Conservation (phyloP, 1,140 invertebrate species). For the Oryzaephilus surinamensis region DNA sequence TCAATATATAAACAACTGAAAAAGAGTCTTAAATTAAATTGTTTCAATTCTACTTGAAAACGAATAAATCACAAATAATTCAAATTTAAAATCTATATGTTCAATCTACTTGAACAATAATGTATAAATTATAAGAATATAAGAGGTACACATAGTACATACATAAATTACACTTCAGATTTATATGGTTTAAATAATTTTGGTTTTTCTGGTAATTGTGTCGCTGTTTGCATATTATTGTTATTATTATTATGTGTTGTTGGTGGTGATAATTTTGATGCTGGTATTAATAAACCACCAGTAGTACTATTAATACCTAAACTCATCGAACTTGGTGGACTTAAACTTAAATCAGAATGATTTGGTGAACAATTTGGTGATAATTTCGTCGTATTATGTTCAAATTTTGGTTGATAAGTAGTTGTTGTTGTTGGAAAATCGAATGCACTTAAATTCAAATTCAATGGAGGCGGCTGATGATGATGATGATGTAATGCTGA, state of each 20-base stretch:
- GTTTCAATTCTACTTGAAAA: no score
- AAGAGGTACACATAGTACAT: no score
- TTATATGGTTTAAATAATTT: constrained; percentile 62
- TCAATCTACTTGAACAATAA: no score
- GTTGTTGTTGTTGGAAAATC: no score
- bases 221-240: no score
- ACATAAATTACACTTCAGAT: constrained; percentile 48
- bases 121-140: no score
- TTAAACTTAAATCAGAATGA: constrained; percentile 29
- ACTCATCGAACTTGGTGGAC: constrained; percentile 25
- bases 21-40: no score
- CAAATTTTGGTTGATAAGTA: constrained; percentile 16
- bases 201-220: constrained; percentile 41
- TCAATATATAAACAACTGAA: no score
- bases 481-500: constrained; percentile 11
- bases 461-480: constrained; percentile 20
- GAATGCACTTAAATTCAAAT: constrained; percentile 30
- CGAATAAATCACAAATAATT: no score
- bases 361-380: constrained; percentile 26
- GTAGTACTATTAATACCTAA: no score
- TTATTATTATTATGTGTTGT: no score
- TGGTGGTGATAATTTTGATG: constrained; percentile 24
- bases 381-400: constrained; percentile 13
- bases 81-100: no score
- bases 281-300: constrained; percentile 28